phyloP scores from a whole-genome alignment of 2,797 vertebrate genomes.

The Dendrocincla tyrannina region DNA sequence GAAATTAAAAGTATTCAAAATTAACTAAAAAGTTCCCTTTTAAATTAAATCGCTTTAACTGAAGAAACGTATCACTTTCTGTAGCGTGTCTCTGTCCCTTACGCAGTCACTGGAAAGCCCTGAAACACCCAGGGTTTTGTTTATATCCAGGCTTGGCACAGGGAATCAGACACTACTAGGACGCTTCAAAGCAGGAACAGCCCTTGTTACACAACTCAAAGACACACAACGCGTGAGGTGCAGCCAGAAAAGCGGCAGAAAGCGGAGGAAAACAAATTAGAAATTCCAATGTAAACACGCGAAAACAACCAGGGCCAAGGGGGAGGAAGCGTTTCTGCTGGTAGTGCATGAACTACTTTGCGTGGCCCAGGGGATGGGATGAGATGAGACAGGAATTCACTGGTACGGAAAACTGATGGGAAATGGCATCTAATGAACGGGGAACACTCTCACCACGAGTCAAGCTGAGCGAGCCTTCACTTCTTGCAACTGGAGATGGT shows the following conservation, averaged over 20 bases:
- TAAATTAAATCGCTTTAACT: background rate
- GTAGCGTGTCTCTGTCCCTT: background rate
- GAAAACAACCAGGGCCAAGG: background rate
- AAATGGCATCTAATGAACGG: fast-evolving
- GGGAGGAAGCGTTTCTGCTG: background rate
- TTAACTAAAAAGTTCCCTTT: background rate
- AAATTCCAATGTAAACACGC: background rate
- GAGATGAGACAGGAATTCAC: background rate
- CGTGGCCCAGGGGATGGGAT: background rate
- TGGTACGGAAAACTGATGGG: fast-evolving
- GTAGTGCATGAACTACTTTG: background rate
- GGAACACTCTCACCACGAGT: background rate
- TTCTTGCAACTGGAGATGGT: fast-evolving
- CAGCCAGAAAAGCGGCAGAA: background rate
- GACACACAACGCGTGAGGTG: background rate
- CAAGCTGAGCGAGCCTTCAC: background rate
- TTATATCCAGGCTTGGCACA: background rate
- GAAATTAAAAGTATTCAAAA: background rate
- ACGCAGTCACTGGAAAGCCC: background rate
- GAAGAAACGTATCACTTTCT: background rate
- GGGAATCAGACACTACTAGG: background rate
- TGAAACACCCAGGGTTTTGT: background rate
- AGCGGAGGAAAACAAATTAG: background rate
- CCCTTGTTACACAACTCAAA: background rate
- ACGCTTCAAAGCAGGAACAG: background rate